Percentiles rank a stretch among this genome's conserved stretches.
These are phyloP conservation scores for Xenentodon cancila DNA, from an alignment of 2,797 vertebrate species.

Conservation along the genomic window DNA sequence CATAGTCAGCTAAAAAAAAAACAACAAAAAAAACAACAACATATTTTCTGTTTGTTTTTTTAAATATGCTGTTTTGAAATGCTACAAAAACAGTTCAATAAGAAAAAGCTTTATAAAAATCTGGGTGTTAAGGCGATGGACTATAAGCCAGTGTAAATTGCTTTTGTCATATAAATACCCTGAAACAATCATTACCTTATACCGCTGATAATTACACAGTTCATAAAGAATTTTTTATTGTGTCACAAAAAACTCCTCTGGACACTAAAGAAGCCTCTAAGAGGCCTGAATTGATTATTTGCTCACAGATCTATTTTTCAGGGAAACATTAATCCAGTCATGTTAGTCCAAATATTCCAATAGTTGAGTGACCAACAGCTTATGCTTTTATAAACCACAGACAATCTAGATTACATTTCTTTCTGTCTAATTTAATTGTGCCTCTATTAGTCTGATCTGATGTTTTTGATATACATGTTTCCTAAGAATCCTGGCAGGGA, in stretches of 20 bases:
- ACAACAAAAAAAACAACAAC: too few relatives aligned
- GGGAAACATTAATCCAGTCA: conserved; percentile 7
- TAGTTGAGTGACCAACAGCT: conserved; percentile 2
- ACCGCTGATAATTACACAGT: conserved; percentile 7
- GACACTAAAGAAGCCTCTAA: conserved; percentile 14
- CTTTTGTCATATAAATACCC: too few relatives aligned
- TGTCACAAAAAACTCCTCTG: background rate
- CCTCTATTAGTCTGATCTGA: background rate
- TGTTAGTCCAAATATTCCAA: conserved; percentile 16
- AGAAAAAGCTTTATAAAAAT: too few relatives aligned
- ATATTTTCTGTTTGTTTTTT: too few relatives aligned
- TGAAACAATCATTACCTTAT: conserved; percentile 11
- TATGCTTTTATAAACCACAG: conserved; percentile 4
- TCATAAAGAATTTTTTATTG: conserved; percentile 1
- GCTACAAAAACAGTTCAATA: too few relatives aligned
- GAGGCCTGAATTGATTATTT: conserved; percentile 13
- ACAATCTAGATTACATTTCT: background rate
- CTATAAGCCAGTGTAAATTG: too few relatives aligned
- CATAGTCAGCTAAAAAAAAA: too few relatives aligned
- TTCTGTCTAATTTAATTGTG: background rate
- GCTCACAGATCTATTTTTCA: conserved; percentile 24
- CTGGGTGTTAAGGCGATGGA: too few relatives aligned
- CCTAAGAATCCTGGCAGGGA: background rate
- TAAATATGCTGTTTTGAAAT: too few relatives aligned
- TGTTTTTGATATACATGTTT: background rate